These are phyloP conservation scores for Limnephilus lunatus DNA, from an alignment of 2,888 invertebrate genomes.

Conservation along the genomic window DNA sequence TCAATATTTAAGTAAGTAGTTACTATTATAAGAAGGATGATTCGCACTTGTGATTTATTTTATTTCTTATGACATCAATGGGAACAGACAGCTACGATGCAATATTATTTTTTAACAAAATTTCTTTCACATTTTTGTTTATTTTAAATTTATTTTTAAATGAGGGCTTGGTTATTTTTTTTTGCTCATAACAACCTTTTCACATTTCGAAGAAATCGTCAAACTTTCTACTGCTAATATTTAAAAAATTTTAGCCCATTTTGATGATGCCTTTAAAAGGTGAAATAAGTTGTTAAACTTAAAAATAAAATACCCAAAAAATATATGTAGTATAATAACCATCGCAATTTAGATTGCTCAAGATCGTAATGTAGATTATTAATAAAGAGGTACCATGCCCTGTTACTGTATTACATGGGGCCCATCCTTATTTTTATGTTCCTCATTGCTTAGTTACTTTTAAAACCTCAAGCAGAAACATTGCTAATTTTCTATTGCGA, in stretches of 20 bases:
- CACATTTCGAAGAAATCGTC: background rate
- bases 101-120: background rate
- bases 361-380: background rate
- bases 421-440: background rate
- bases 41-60: background rate
- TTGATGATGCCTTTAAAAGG: background rate
- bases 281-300: background rate
- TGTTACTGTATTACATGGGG: background rate
- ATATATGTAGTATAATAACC: background rate
- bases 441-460: background rate
- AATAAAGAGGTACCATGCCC: background rate
- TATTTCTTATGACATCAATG: background rate
- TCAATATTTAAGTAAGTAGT: slow-evolving; percentile 14
- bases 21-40: slow-evolving; percentile 5
- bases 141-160: background rate
- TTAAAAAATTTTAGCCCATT: background rate
- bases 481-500: too few species aligned
- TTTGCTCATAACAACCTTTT: background rate
- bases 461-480: too few species aligned
- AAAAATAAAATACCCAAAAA: background rate
- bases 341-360: background rate
- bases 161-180: background rate
- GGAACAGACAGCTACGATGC: background rate
- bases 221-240: background rate
- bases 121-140: background rate